phyloP scores from a whole-genome alignment of 2,797 vertebrate species.

The Etheostoma nigrum region DNA sequence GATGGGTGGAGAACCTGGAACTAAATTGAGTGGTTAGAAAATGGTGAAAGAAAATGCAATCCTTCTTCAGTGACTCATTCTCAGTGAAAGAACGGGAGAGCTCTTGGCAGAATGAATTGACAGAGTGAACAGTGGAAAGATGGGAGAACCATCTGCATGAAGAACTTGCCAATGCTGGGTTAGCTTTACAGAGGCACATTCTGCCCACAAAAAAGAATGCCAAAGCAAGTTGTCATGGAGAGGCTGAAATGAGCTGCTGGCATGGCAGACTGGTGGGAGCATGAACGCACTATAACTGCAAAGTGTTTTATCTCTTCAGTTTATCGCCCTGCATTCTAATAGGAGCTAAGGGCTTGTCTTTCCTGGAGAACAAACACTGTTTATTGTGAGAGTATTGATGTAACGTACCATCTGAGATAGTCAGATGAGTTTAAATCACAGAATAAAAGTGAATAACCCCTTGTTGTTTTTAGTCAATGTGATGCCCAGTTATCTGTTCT shows the following conservation, averaged over 20 bases:
- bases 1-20: not conserved
- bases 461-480: conserved; percentile 1
- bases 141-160: conserved; percentile 59
- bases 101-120: conserved; percentile 57
- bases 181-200: conserved; percentile 53
- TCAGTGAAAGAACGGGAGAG: conserved; percentile 25
- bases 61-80: conserved; percentile 32
- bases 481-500: conserved; percentile 12
- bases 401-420: not conserved
- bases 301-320: conserved; percentile 50
- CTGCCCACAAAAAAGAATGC: conserved; percentile 53
- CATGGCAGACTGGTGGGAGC: conserved; percentile 33
- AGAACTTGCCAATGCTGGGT: conserved; percentile 59
- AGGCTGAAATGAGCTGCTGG: conserved; percentile 58
- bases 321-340: conserved; percentile 22
- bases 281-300: conserved; percentile 41
- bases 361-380: not conserved
- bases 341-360: conserved; percentile 5
- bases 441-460: not conserved
- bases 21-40: conserved; percentile 18
- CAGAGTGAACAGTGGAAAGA: conserved; percentile 35
- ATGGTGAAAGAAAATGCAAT: conserved; percentile 23
- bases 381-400: not conserved
- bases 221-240: conserved; percentile 45
- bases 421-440: not conserved